These are phyloP conservation scores for Rhinatrema bivittatum DNA, from an alignment of 2,797 vertebrate genomes.

Conservation along the genomic window DNA sequence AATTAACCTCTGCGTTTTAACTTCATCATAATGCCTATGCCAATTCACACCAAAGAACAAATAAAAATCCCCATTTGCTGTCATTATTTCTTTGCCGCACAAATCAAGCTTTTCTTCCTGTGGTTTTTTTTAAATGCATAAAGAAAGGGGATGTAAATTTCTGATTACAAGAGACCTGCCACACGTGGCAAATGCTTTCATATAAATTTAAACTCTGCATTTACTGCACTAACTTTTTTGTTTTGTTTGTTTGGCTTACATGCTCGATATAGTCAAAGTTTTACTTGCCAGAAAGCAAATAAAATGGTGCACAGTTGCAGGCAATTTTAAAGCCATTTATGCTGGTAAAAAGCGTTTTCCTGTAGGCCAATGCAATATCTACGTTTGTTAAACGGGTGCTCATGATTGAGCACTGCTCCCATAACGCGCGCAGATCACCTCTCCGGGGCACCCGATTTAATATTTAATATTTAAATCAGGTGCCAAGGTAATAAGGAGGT, in stretches of 20 bases:
- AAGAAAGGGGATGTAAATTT: slow-evolving; percentile 58
- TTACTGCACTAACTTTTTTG: slow-evolving; percentile 18
- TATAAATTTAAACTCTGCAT: slow-evolving; percentile 29
- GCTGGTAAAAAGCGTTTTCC: too few species aligned
- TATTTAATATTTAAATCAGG: too few species aligned
- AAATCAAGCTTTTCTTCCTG: slow-evolving; percentile 47
- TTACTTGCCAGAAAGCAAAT: slow-evolving; percentile 4
- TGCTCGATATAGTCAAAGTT: slow-evolving; percentile 11
- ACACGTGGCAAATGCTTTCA: slow-evolving; percentile 43
- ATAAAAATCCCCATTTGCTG: slow-evolving; percentile 49
- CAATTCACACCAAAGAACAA: slow-evolving; percentile 78
- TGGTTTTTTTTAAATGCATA: slow-evolving; percentile 5
- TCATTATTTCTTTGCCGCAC: slow-evolving; percentile 59
- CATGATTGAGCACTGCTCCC: too few species aligned
- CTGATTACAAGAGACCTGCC: slow-evolving; percentile 59
- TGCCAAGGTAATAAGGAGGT: too few species aligned
- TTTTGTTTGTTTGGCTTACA: slow-evolving; percentile 11
- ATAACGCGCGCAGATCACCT: too few species aligned
- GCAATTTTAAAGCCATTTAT: too few species aligned
- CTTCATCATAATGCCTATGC: slow-evolving; percentile 65
- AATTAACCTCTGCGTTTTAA: slow-evolving; percentile 89
- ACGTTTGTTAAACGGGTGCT: too few species aligned
- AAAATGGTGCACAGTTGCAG: background rate
- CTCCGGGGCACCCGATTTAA: too few species aligned
- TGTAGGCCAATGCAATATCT: too few species aligned